A percentile compares a stretch with the other conserved stretches of the same genome.
Conservation (phyloP, 2,888 invertebrate genomes). For the Lysandra coridon region DNA sequence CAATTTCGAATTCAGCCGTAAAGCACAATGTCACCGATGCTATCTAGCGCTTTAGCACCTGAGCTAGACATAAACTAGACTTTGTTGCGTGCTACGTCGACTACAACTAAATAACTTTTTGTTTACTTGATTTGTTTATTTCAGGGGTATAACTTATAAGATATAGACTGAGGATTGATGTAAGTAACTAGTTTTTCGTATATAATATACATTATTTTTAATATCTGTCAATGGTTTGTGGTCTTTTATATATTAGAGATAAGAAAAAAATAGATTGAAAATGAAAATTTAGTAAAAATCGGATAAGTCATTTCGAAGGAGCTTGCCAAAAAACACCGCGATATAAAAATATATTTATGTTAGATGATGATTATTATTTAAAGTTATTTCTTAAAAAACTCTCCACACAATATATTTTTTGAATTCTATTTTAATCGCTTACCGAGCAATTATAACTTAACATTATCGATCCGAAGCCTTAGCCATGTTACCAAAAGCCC, state of each 20-base stretch:
- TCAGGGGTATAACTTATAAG: not conserved
- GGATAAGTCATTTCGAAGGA: too few species aligned
- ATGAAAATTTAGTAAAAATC: too few species aligned
- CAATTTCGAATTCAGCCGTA: not conserved
- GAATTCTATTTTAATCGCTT: too few species aligned
- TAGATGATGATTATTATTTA: too few species aligned
- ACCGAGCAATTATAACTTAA: not conserved
- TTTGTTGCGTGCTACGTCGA: slow-evolving; percentile 42
- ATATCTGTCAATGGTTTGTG: too few species aligned
- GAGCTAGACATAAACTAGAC: slow-evolving; percentile 46
- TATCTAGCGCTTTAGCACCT: slow-evolving; percentile 41
- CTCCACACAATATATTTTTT: too few species aligned
- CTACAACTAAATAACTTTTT: slow-evolving; percentile 30
- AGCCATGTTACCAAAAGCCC: not conserved
- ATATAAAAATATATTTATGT: too few species aligned
- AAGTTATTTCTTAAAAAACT: too few species aligned
- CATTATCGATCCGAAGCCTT: not conserved
- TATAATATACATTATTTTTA: not conserved
- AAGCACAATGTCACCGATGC: slow-evolving; percentile 33
- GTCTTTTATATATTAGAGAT: too few species aligned
- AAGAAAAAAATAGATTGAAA: too few species aligned
- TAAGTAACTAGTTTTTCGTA: not conserved
- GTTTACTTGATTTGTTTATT: slow-evolving; percentile 11
- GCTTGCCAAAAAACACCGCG: too few species aligned
- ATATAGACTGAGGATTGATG: not conserved